These are phyloP conservation scores for Urocitellus parryii DNA, from an alignment of 2,113 vertebrate species.

Conservation along the genomic window DNA sequence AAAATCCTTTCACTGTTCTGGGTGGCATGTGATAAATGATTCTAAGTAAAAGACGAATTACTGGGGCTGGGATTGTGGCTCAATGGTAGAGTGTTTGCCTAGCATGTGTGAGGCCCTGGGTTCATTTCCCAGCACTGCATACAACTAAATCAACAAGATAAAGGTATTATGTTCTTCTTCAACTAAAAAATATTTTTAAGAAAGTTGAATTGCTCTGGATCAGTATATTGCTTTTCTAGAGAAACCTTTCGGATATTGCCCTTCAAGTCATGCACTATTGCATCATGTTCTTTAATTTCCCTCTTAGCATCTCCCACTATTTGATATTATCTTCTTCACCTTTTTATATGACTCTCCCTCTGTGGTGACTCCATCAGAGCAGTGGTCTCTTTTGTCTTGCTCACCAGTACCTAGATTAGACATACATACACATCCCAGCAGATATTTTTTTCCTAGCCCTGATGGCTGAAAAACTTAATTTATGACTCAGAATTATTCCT, in stretches of 20 bases:
- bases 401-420: background rate
- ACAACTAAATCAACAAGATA: no score
- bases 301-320: background rate
- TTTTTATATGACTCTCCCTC: background rate
- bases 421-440: no score
- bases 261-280: background rate
- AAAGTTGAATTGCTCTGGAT: background rate
- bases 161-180: no score
- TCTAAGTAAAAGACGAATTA: background rate
- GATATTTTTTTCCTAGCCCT: no score
- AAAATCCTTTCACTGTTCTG: background rate
- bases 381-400: background rate
- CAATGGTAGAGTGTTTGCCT: no score
- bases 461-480: no score
- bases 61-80: no score
- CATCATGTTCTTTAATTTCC: background rate
- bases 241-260: background rate
- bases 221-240: background rate
- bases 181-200: no score
- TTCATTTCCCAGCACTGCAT: no score
- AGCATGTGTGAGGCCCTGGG: no score
- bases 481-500: no score
- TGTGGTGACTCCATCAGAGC: background rate
- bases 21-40: background rate
- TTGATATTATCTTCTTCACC: background rate